Base-by-base conservation (phyloP, 2,888 invertebrate species). In the Linnaemya tessellans region DNA sequence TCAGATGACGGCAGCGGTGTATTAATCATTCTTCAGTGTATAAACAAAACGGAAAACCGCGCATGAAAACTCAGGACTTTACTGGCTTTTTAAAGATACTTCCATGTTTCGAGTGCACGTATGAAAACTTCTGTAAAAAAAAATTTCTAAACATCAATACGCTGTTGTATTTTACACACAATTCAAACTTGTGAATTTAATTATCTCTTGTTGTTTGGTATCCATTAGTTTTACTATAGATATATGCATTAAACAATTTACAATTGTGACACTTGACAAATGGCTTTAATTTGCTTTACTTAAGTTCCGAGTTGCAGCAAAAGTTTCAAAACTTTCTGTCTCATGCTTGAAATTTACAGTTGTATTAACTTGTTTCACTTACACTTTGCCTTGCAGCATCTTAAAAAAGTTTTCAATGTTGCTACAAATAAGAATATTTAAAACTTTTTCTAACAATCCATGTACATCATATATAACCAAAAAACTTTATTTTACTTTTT, bases 251-350 rank as follows among this genome's bases (percentile, higher is more conserved):
- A 58, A 60, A 43, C 7, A 62, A 49, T 22, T 64, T 64, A 25
- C 49, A 18, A 22, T 7, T 22, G 38, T 74, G 51, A 51, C 74
- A 51, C 62, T 64, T 74, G 49, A 64, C 74, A 64, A 74, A 74
- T 25, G 49, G 38, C 49, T 20, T 22, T 74, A 74, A 51, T 35
- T 49, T 51, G 51, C 49, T 70, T 74, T 64, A 74, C n/a, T 18
- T 10, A n/a, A 74, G 38, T 60, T 60, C 18, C 11, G 41, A 64
- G 15, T 51, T 64, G 25, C 15, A 10, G 20, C 35, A 49, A 60
- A 60, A 46, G 46, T 73, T 49, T 30, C 13, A 22, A 3, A 64
- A 51, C 10, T 51, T 54, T 64, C 25, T 20, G 22, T 38, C 11
- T 15, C 18, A 22, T 30, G 15, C 54, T 18, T 9, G 11, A 30